These are phyloP conservation scores for Atta texana DNA, from an alignment of 1,140 invertebrate genomes.

Conservation along the genomic window DNA sequence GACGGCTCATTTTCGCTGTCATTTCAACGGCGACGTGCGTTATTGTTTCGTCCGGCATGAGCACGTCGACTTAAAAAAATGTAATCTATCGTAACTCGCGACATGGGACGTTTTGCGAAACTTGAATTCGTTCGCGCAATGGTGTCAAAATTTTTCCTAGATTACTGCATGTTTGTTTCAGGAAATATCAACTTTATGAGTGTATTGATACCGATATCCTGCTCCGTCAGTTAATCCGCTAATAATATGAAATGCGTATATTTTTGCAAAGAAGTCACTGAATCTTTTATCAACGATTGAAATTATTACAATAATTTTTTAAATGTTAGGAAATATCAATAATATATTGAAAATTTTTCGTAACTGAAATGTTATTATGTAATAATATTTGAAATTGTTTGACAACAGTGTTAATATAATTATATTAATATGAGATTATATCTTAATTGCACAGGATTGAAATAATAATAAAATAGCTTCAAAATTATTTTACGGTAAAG, in stretches of 20 bases:
- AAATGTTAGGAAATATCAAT: not conserved
- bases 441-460: not conserved
- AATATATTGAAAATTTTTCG: not conserved
- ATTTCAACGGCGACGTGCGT: constrained; percentile 65
- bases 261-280: not conserved
- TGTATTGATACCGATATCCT: not conserved
- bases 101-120: constrained; percentile 16
- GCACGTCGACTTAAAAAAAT: constrained; percentile 26
- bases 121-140: not conserved
- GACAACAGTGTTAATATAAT: not conserved
- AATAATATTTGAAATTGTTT: not conserved
- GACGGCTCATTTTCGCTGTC: constrained; percentile 76
- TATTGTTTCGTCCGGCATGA: constrained; percentile 64
- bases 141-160: constrained; percentile 28
- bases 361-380: not conserved
- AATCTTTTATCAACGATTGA: not conserved
- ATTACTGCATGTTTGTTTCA: not conserved
- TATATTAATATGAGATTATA: not conserved
- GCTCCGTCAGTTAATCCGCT: not conserved
- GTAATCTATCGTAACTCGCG: constrained; percentile 17
- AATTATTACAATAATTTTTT: not conserved
- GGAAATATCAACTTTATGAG: constrained; percentile 6
- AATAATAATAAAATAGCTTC: not conserved
- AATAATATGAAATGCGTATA: not conserved
- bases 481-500: not conserved